phyloP scores from a whole-genome alignment of 2,888 invertebrate species.

The Microctonus aethiopoides region DNA sequence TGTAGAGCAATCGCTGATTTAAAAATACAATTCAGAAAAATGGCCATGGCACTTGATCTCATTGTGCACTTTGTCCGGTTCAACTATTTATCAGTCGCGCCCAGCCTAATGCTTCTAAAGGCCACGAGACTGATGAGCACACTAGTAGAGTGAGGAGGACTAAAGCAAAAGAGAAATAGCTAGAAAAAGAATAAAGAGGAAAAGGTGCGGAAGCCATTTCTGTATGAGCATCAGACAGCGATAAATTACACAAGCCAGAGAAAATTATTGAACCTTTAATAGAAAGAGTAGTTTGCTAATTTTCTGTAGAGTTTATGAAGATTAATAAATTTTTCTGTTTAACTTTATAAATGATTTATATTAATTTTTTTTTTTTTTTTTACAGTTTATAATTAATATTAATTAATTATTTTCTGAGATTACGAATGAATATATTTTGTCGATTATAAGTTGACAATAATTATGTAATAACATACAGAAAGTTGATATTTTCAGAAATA shows the following conservation, averaged over 20 bases:
- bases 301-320: no score
- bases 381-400: no score
- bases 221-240: slow-evolving; percentile 31
- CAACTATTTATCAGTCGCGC: neutral
- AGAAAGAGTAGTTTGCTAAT: slow-evolving; percentile 38
- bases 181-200: no score
- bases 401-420: no score
- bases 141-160: neutral
- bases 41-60: neutral
- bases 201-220: neutral
- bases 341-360: no score
- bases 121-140: neutral
- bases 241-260: slow-evolving; percentile 50
- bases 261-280: slow-evolving; percentile 49
- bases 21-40: neutral
- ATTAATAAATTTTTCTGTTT: no score
- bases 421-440: no score
- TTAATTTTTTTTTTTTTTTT: no score
- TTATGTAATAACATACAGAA: no score
- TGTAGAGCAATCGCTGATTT: neutral
- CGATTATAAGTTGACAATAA: no score
- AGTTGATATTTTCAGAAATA: no score
- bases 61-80: neutral
- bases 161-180: neutral
- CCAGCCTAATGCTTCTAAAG: neutral